Evolutionary conservation across 2,797 vertebrate species (phyloP), one percentile per base, ranked within the genome.

Genomic region (Masticophis lateralis): DNA sequence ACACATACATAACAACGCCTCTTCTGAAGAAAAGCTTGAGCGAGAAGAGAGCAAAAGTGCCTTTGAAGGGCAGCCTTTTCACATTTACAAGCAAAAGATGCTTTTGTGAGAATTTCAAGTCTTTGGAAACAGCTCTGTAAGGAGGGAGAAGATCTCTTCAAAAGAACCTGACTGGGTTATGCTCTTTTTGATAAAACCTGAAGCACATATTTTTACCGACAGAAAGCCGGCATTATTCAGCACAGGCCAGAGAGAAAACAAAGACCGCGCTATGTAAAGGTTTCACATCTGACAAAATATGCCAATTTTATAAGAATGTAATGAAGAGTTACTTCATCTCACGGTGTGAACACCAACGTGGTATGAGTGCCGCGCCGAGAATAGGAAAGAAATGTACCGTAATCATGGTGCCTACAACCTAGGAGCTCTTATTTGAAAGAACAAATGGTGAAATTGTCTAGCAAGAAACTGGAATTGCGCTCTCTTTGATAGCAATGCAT

Each of bases 51-150:
- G 53, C 20, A 3, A 16, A 56, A 20, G 47, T 25, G 32, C 37
- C 25, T 12, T 86, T 20, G 9, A 86, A 22, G 90, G 60, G 16
- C 92, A 89, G n/a, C 22, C 43, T 83, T 92, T 92, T 32, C 37
- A 69, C 43, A 51, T 79, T 88, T 16, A 37, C 69, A 25, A 87
- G 10, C 37, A 47, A 59, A 51, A 63, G 74, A 47, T 18, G 88
- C 5, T 22, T 22, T 55, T 55, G 28, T 43, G 51, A 59, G 56
- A 90, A 92, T 63, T 69, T 74, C 47, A 87, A 25, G 63, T 16
- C 90, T 91, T 94, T 90, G n/a, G 91, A 95, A 60, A 16, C 0
- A 1, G 89, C 90, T 32, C 83, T 47, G 93, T 14, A 60, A 90
- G 86, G 90, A 0, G 0, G 88, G 83, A 87, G 87, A 61, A 69